Evolutionary conservation across 2,888 invertebrate genomes (phyloP), one percentile per base, ranked within the genome.

Genomic region (Calameuta filiformis): DNA sequence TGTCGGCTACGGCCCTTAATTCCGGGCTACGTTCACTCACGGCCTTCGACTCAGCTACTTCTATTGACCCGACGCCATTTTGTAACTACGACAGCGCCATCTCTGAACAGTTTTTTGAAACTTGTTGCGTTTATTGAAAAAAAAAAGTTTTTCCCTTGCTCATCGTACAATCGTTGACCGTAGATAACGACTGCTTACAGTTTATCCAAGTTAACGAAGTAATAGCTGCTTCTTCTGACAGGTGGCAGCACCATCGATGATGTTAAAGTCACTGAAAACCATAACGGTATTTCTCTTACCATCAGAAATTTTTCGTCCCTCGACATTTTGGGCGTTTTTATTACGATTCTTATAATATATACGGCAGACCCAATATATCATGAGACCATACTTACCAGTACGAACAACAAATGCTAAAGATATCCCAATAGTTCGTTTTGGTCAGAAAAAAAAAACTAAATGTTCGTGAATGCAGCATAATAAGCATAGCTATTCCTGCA

Each of bases 51-150:
- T 31, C 4, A 71, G 71, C 71, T 71, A 71, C 85, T 84, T 81
- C 85, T 89, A 89, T 89, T 86, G 89, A 89, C 88, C 88, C 88
- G 83, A 82, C 87, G 87, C 86, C 87, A 84, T 85, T 78, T 85
- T 84, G 79, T 68, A 33, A 30, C 73, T 69, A 30, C 30, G 12
- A 0, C 0, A 3, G 3, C 79, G 84, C 68, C 84, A 81, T 74
- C 84, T 79, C 1, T 23, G 1, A 15, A 34, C 31, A 33, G 1
- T 4, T 71, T 31, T 9, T 23, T 71, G 33, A 71, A 71, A 71
- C 34, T 12, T 56, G 6, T 40, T 40, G 23, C 6, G 9, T 1
- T 56, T 15, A 56, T 56, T 56, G 1, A 23, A 56, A 23, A 56
- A 6, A 9, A 23, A 9, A 2, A 3, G 12, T 9, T 23, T 6